Evolutionary conservation across 2,797 vertebrate genomes (phyloP).

Genomic region (Pipistrellus nathusii): DNA sequence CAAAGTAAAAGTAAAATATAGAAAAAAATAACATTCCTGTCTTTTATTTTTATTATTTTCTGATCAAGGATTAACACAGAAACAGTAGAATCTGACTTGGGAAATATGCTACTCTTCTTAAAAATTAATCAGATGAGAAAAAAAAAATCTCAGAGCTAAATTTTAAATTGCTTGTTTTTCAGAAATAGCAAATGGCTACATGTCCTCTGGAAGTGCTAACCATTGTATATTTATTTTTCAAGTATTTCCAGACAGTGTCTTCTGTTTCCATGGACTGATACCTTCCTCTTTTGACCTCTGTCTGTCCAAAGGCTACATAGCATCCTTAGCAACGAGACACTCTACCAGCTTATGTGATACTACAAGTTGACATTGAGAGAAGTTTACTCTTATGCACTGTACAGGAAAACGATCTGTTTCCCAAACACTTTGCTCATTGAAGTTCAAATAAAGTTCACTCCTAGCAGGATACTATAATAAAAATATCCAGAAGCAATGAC

Average conservation of each 20-base stretch:
- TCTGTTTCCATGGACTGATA: not conserved
- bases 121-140: not conserved
- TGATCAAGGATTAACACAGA: not conserved
- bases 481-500: conserved; percentile 56
- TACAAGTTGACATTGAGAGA: not conserved
- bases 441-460: conserved; percentile 73
- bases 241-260: not conserved
- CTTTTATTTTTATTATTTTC: not conserved
- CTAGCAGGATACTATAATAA: conserved; percentile 56
- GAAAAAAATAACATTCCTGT: not conserved
- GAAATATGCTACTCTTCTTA: not conserved
- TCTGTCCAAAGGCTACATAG: not conserved
- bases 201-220: not conserved
- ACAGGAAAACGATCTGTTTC: conserved; percentile 4
- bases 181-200: not conserved
- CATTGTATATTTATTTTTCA: not conserved
- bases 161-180: conserved; percentile 14
- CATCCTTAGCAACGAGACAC: not conserved
- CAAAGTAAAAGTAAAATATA: conserved; percentile 27
- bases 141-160: conserved; percentile 18
- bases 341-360: not conserved
- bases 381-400: not conserved
- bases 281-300: not conserved
- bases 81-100: not conserved
- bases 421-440: conserved; percentile 3